These are phyloP conservation scores for Drosophila pachea DNA, from an alignment of 1,140 invertebrate species.

Conservation along the genomic window DNA sequence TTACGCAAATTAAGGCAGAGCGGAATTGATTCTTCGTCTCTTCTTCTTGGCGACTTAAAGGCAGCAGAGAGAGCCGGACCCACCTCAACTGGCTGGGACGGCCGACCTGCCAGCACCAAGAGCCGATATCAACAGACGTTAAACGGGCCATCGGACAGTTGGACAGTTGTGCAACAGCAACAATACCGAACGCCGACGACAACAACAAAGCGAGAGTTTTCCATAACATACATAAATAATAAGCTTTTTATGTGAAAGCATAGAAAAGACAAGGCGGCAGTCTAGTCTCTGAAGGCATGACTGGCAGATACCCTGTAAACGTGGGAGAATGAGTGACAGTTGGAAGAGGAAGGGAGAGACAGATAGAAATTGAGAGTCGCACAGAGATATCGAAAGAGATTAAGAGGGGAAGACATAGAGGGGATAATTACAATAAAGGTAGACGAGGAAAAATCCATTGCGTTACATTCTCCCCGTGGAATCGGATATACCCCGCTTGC, in stretches of 20 bases:
- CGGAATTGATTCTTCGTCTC: constrained; percentile 59
- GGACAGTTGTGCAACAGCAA: constrained; percentile 14
- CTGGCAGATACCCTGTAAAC: background rate
- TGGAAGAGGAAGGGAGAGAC: no score
- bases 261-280: background rate
- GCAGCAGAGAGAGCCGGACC: constrained; percentile 21
- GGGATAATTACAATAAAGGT: no score
- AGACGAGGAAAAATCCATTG: no score
- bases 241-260: constrained; percentile 13
- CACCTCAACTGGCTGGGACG: constrained; percentile 53
- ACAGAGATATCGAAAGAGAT: no score
- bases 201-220: constrained; percentile 46
- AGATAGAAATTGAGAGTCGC: no score
- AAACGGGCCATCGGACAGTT: constrained; percentile 38
- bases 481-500: background rate
- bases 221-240: constrained; percentile 45
- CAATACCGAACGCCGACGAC: background rate
- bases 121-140: constrained; percentile 37
- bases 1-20: constrained; percentile 69
- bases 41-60: constrained; percentile 1
- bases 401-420: no score
- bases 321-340: background rate
- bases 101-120: constrained; percentile 44
- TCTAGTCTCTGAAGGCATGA: background rate
- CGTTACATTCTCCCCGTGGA: background rate